phyloP scores from a whole-genome alignment of 1,140 invertebrate genomes.

The Listronotus bonariensis region DNA sequence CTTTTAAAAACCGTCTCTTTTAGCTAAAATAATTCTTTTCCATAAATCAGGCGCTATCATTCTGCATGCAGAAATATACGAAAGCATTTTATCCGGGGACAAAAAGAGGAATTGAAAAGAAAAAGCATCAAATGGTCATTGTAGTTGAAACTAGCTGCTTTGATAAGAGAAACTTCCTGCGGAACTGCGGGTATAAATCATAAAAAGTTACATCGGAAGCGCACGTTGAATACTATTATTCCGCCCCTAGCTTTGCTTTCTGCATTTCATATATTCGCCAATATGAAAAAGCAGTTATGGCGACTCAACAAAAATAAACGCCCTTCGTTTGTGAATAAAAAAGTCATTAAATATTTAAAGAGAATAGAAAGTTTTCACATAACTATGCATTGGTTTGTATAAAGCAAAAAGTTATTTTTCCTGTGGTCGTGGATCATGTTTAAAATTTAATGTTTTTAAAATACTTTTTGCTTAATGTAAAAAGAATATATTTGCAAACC shows the following conservation, averaged over 20 bases:
- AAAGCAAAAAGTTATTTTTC: no score
- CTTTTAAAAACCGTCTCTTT: slow-evolving; percentile 22
- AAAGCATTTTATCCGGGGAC: slow-evolving; percentile 20
- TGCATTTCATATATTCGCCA: slow-evolving; percentile 28
- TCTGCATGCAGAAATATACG: slow-evolving; percentile 37
- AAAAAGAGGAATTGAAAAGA: slow-evolving; percentile 41
- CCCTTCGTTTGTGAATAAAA: slow-evolving; percentile 28
- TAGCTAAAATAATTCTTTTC: slow-evolving; percentile 28
- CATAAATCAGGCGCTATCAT: slow-evolving; percentile 40
- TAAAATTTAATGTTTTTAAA: no score
- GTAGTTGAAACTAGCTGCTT: slow-evolving; percentile 39
- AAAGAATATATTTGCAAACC: no score
- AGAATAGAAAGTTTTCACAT: slow-evolving; percentile 27
- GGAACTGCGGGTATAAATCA: slow-evolving; percentile 36
- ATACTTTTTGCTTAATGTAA: neutral
- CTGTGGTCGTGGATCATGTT: no score
- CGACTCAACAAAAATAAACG: slow-evolving; percentile 20
- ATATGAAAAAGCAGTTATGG: no score
- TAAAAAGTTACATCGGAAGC: slow-evolving; percentile 38
- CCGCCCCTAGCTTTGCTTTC: slow-evolving; percentile 30
- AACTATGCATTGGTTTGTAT: slow-evolving; percentile 28
- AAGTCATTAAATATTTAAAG: slow-evolving; percentile 34
- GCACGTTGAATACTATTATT: slow-evolving; percentile 38
- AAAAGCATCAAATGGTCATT: slow-evolving; percentile 41
- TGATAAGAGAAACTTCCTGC: slow-evolving; percentile 40